Evolutionary conservation across 35 echinoderm and acorn worm species (phyloP).

Genomic region (Diadema setosum): DNA sequence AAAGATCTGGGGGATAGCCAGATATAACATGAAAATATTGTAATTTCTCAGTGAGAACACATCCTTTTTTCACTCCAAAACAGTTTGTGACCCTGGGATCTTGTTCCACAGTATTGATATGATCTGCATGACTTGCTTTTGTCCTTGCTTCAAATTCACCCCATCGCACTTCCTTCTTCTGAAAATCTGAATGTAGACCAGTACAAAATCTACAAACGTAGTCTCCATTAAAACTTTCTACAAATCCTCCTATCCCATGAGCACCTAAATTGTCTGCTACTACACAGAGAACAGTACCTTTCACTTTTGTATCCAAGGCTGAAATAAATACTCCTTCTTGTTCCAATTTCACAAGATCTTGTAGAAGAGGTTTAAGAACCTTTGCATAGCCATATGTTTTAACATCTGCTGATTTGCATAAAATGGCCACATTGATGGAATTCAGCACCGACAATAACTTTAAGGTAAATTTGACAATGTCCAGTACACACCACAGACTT

Average conservation of each 20-base stretch:
- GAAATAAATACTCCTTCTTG: conserved; percentile 19
- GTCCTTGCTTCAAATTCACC: conserved; percentile 35
- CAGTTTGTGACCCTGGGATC: conserved; percentile 37
- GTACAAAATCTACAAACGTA: conserved; percentile 52
- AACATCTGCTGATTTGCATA: conserved; percentile 43
- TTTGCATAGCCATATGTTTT: conserved; percentile 53
- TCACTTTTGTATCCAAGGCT: conserved; percentile 27
- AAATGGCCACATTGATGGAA: conserved; percentile 32
- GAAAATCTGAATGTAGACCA: conserved; percentile 16
- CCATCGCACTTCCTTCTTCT: conserved; percentile 21
- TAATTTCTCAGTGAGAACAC: conserved; percentile 35
- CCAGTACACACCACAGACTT: conserved; percentile 67
- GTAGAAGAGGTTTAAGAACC: conserved; percentile 53
- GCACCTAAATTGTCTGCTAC: conserved; percentile 51
- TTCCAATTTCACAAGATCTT: conserved; percentile 31
- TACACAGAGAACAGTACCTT: conserved; percentile 49
- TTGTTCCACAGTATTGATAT: conserved; percentile 46
- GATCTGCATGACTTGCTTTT: conserved; percentile 31
- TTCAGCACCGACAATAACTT: conserved; percentile 17
- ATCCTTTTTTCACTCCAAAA: conserved; percentile 41
- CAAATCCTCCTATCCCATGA: conserved; percentile 32
- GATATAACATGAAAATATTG: conserved; percentile 44
- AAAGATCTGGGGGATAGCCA: conserved; percentile 53
- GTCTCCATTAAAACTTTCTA: conserved; percentile 43
- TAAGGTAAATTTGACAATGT: conserved; percentile 13